Evolutionary conservation across 2,888 invertebrate species (phyloP).

Genomic region (Yponomeuta sedellus): DNA sequence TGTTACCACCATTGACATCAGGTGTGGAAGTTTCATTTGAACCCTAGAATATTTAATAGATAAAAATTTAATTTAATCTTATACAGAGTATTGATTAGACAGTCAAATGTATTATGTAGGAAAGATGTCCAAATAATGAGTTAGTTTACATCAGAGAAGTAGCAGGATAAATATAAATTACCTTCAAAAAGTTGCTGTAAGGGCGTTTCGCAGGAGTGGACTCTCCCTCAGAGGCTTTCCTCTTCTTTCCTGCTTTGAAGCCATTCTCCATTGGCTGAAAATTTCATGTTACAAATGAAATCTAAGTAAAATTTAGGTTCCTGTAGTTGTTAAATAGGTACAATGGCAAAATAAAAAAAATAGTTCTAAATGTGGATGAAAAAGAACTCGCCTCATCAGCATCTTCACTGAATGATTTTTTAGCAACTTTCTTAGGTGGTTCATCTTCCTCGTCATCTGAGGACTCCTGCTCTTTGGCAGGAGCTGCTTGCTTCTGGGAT

Average conservation of each 20-base stretch:
- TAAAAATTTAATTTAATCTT: neutral
- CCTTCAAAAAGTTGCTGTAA: conserved; percentile 84
- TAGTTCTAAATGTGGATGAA: neutral
- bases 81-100: neutral
- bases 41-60: conserved; percentile 47
- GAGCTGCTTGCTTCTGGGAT: conserved; percentile 13
- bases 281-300: neutral
- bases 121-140: neutral
- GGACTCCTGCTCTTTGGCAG: conserved; percentile 24
- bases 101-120: neutral
- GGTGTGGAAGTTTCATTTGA: conserved; percentile 61
- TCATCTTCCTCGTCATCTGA: conserved; percentile 38
- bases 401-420: conserved; percentile 6
- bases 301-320: neutral
- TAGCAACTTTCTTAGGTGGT: conserved; percentile 21
- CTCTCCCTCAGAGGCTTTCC: conserved; percentile 59
- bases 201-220: conserved; percentile 67
- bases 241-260: conserved; percentile 52
- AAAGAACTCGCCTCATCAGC: neutral
- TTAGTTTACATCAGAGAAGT: neutral
- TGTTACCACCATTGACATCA: conserved; percentile 41
- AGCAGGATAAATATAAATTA: conserved; percentile 25
- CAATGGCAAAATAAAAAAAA: neutral
- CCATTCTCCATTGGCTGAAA: conserved; percentile 23
- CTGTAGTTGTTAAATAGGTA: neutral